Percentiles rank a stretch among this genome's conserved stretches.
phyloP scores from a whole-genome alignment of 2,113 vertebrate species.

The Pygoscelis antarcticus region DNA sequence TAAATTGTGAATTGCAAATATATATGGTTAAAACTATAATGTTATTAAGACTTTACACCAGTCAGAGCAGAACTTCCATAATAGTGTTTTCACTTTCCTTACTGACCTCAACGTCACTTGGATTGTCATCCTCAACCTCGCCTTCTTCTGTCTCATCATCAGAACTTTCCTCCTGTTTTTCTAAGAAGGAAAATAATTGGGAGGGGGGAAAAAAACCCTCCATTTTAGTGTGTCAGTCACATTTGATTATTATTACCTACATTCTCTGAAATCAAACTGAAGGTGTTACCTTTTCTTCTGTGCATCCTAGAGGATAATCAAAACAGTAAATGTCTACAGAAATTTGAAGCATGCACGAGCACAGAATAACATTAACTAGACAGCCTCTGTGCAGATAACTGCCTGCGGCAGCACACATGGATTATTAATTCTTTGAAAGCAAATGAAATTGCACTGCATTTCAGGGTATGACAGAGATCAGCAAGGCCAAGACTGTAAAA shows the following conservation, averaged over 20 bases:
- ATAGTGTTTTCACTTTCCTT: background rate
- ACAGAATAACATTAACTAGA: background rate
- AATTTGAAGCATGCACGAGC: background rate
- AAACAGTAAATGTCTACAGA: background rate
- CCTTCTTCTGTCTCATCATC: constrained; percentile 86
- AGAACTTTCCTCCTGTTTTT: constrained; percentile 80
- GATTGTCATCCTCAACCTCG: constrained; percentile 80
- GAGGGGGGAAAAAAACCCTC: background rate
- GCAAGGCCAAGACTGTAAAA: background rate
- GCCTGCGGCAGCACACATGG: background rate
- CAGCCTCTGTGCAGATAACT: background rate
- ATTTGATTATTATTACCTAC: background rate
- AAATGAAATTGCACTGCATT: background rate
- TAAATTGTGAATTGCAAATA: background rate
- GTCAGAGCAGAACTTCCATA: background rate
- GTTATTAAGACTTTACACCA: background rate
- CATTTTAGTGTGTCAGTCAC: background rate
- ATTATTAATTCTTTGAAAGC: background rate
- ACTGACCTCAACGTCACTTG: constrained; percentile 79
- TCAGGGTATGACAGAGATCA: background rate
- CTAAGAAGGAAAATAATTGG: constrained; percentile 55
- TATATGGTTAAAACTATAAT: background rate
- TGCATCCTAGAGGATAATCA: background rate
- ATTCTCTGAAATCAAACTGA: constrained; percentile 11
- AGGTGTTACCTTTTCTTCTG: background rate